Conservation (phyloP, 37 sponge, comb jelly and placozoan species). For the Mnemiopsis leidyi region DNA sequence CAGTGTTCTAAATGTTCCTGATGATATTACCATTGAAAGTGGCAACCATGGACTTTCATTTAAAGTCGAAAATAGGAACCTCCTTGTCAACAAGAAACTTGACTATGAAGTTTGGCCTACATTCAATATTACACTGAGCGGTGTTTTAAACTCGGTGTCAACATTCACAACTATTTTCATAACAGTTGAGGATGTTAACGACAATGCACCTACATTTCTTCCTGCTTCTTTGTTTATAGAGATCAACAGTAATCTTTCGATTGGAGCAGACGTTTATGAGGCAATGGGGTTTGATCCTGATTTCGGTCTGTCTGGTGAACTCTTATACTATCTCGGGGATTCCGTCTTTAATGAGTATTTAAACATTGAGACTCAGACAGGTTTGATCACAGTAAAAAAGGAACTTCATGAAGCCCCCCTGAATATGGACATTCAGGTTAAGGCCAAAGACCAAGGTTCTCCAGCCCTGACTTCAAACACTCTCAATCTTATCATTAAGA, state of each 20-base stretch:
- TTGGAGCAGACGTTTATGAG: not conserved
- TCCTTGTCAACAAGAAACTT: not conserved
- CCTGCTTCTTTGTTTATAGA: not conserved
- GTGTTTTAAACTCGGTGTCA: not conserved
- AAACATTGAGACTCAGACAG: not conserved
- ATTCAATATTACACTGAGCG: constrained; percentile 51
- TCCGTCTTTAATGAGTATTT: not conserved
- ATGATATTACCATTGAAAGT: not conserved
- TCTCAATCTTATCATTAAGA: not conserved
- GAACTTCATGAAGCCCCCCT: not conserved
- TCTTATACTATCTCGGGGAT: constrained; percentile 15
- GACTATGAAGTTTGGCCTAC: not conserved
- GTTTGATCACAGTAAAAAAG: not conserved
- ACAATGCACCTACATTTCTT: not conserved
- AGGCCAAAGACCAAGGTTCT: not conserved
- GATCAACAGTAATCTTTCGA: not conserved
- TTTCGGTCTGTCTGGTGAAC: not conserved
- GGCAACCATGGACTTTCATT: constrained; percentile 27
- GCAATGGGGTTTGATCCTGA: not conserved
- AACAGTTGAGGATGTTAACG: constrained; percentile 9
- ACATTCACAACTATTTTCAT: not conserved
- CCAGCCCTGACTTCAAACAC: not conserved
- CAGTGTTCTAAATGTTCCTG: not conserved
- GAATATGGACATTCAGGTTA: not conserved
- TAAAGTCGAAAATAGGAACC: not conserved